Percentiles rank a stretch among this genome's conserved stretches.
phyloP scores from a whole-genome alignment of 2,797 vertebrate genomes.

The Tolypeutes matacus region DNA sequence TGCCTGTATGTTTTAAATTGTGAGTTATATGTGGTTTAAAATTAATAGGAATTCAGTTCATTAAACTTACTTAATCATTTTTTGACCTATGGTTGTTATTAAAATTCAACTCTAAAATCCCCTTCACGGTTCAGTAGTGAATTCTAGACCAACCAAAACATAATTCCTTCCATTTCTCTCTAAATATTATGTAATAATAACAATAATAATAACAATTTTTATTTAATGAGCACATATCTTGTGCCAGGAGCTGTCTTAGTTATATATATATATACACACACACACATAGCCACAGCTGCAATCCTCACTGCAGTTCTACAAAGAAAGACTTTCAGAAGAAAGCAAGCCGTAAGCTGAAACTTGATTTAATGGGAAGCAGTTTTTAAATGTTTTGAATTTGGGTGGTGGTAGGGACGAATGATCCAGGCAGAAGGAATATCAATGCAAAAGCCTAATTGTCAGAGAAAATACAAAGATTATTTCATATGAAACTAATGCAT shows the following conservation, averaged over 20 bases:
- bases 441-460: neutral
- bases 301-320: neutral
- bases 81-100: neutral
- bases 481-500: neutral
- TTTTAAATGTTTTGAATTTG: neutral
- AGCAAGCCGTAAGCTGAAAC: neutral
- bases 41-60: neutral
- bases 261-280: no score
- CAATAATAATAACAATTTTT: neutral
- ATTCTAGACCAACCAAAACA: neutral
- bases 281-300: neutral
- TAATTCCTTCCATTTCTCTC: neutral
- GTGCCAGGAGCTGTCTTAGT: neutral
- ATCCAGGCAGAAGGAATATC: neutral
- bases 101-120: conserved; percentile 5
- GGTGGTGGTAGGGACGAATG: neutral
- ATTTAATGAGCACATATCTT: neutral
- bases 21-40: neutral
- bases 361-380: neutral
- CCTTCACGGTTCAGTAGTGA: neutral
- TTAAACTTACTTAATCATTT: neutral
- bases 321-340: neutral
- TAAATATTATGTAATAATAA: neutral
- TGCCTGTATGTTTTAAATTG: neutral
- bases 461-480: neutral